Base-by-base conservation (phyloP, 2,888 invertebrate genomes). In the Tuberolachnus salignus region DNA sequence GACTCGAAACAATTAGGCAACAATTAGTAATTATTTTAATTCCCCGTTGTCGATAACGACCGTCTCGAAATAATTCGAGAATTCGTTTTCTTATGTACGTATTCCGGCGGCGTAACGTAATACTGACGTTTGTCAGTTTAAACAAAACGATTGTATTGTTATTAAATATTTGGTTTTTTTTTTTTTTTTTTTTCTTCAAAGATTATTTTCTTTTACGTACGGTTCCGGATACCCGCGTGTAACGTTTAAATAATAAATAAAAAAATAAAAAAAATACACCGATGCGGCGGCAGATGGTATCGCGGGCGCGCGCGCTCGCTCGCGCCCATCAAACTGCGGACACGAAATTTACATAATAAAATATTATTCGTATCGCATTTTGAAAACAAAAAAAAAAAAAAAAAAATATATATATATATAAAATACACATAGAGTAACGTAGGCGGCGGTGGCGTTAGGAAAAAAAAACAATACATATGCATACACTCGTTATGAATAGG, bases 11-110 rank as follows among this genome's bases (percentile, higher is more conserved):
- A 75, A 75, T 75, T 75, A 75, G 66, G 46, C 49, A 51, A 67
- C 69, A 78, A 78, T 78, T 78, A 69, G 78, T 78, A 78, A 78
- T 78, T 78, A 78, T 78, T 78, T 69, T 69, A 67, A 78, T 78
- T 73, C 73, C n/a, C 23, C n/a, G 13, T 53, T 42, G 8, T n/a
- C 51, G 53, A 73, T 73, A 74, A 64, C 53, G 44, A 64, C 73
- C 13, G 64, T 53, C 73, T 53, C 53, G 23, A 64, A 74, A 74
- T 64, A 64, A 73, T 73, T 61, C 72, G 49, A 51, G 61, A 73
- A 64, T 64, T 71, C n/a, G n/a, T 53, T 42, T n/a, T 34, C 14
- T 44, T 19, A 9, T 53, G 1, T 6, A 13, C 21, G 19, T 1
- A 34, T 34, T n/a, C 19, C 9, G 49, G 6, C 53, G 53, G 53